Evolutionary conservation across 2,797 vertebrate genomes (phyloP).

Genomic region (Apodemus agrarius): DNA sequence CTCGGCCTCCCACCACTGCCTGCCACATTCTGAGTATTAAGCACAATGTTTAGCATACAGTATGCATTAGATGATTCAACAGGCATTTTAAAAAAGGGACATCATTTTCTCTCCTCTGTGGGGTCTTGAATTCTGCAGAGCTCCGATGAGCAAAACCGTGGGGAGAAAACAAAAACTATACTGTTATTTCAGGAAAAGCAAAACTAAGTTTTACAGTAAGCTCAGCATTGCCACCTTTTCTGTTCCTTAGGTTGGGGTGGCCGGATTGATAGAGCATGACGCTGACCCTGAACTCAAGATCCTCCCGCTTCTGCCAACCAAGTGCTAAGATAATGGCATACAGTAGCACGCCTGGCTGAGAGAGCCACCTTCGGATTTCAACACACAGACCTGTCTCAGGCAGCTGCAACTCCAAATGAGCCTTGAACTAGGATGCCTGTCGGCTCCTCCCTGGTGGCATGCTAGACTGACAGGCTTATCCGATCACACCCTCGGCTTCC

Average conservation of each 20-base stretch:
- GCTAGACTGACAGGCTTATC: background rate
- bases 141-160: background rate
- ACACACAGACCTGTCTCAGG: background rate
- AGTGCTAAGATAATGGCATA: background rate
- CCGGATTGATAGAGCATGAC: background rate
- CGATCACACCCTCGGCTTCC: background rate
- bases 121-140: background rate
- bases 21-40: background rate
- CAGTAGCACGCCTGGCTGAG: background rate
- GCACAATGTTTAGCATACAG: background rate
- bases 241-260: background rate
- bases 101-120: background rate
- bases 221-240: background rate
- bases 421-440: background rate
- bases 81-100: background rate
- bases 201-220: background rate
- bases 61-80: background rate
- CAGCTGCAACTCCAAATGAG: background rate
- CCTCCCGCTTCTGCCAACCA: background rate
- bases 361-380: background rate
- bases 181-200: background rate
- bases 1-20: no score
- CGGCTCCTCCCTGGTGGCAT: background rate
- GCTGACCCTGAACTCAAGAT: background rate
- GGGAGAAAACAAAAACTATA: background rate